Conservation (phyloP, 1,140 invertebrate genomes). For the Ganaspis sp. region DNA sequence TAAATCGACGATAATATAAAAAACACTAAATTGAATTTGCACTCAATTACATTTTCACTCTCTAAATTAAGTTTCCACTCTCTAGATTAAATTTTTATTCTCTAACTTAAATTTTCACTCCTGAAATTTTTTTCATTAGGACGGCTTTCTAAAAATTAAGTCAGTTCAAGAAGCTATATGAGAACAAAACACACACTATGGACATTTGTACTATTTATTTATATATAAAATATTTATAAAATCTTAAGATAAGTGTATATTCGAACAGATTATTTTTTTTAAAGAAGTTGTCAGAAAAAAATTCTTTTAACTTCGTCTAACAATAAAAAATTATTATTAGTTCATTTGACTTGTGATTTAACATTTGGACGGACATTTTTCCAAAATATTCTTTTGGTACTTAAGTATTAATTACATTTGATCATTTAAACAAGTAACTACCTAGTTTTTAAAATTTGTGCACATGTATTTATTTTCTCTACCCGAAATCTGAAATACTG, state of each 20-base stretch:
- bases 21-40: not conserved
- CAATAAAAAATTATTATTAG: not conserved
- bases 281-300: not conserved
- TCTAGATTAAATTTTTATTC: not conserved
- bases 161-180: not conserved
- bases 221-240: not conserved
- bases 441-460: not conserved
- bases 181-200: not conserved
- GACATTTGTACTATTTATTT: conserved; percentile 25
- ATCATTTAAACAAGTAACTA: not conserved
- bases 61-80: not conserved
- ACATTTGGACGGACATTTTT: conserved; percentile 9
- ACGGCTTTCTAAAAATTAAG: conserved; percentile 37
- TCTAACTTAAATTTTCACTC: too few relatives aligned
- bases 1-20: conserved; percentile 8
- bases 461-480: not conserved
- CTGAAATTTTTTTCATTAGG: conserved; percentile 31
- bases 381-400: conserved; percentile 18
- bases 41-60: not conserved
- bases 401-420: conserved; percentile 1
- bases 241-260: conserved; percentile 22
- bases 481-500: too few relatives aligned
- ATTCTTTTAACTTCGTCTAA: not conserved
- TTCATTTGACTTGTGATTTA: not conserved
- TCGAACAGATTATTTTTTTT: conserved; percentile 45